These are phyloP conservation scores for Brachyptera risi DNA, from an alignment of 2,888 invertebrate species.

Conservation along the genomic window DNA sequence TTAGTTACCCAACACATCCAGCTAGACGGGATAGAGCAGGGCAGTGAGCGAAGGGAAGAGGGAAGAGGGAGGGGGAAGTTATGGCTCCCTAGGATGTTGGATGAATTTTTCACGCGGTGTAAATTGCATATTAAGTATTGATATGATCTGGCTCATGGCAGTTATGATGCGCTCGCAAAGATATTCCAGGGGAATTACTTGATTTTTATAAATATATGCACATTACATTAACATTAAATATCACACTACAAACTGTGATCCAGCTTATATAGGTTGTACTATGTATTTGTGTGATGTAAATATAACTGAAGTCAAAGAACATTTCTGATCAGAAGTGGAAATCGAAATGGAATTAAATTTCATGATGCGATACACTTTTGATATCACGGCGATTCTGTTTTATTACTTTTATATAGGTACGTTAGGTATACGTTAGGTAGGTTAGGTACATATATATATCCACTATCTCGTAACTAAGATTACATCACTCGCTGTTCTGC, in stretches of 20 bases:
- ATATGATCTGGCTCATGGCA: constrained; percentile 25
- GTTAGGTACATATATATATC: too few species aligned
- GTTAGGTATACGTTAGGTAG: too few species aligned
- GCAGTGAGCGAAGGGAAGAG: neutral
- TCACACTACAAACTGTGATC: too few species aligned
- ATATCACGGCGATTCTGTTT: neutral
- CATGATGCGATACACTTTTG: neutral
- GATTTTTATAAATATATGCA: constrained; percentile 29
- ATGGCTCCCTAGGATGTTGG: constrained; percentile 25
- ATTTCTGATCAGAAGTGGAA: neutral
- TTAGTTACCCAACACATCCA: neutral
- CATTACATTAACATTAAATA: constrained; percentile 13
- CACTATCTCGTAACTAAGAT: neutral
- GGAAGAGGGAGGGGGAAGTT: constrained; percentile 19
- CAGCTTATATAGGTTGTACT: too few species aligned
- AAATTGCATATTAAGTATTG: constrained; percentile 34
- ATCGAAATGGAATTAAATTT: neutral
- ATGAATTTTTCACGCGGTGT: constrained; percentile 32
- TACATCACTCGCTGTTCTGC: neutral
- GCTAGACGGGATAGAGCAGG: neutral
- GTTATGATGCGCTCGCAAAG: constrained; percentile 22
- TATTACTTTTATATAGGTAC: too few species aligned
- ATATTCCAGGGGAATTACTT: constrained; percentile 23
- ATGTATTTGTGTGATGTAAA: too few species aligned
- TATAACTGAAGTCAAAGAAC: neutral